A percentile compares a stretch with the other conserved stretches of the same genome.
Conservation (phyloP, 2,797 vertebrate species). For the Chaenodraco wilsoni region DNA sequence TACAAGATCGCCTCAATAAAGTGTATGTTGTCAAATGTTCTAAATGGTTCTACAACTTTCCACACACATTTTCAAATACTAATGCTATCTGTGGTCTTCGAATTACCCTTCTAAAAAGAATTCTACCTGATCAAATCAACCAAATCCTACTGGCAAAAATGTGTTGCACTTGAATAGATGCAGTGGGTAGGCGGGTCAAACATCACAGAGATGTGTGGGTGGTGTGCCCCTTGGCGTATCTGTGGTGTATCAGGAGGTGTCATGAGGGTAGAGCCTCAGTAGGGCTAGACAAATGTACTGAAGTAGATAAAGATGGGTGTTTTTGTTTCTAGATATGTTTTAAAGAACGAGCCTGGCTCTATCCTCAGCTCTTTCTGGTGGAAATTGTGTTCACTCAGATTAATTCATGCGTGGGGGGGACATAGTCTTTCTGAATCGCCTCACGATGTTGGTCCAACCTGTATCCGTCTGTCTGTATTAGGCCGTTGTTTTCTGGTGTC, state of each 20-base stretch:
- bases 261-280: constrained; percentile 13
- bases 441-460: constrained; percentile 25
- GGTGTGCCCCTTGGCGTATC: background rate
- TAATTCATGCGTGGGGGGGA: constrained; percentile 1
- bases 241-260: constrained; percentile 1
- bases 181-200: background rate
- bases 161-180: background rate
- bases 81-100: too few relatives aligned
- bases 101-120: too few relatives aligned
- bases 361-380: background rate
- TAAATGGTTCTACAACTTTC: too few relatives aligned
- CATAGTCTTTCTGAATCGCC: constrained; percentile 29
- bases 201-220: constrained; percentile 3
- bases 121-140: too few relatives aligned
- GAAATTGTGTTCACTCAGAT: constrained; percentile 3
- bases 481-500: constrained; percentile 9
- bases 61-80: too few relatives aligned
- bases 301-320: background rate
- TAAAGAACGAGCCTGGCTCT: background rate
- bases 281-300: background rate
- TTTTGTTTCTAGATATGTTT: background rate
- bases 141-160: too few relatives aligned
- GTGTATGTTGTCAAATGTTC: too few relatives aligned
- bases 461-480: constrained; percentile 34
- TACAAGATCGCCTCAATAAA: too few relatives aligned